phyloP scores from a whole-genome alignment of 1,140 invertebrate species.

The Proales similis region DNA sequence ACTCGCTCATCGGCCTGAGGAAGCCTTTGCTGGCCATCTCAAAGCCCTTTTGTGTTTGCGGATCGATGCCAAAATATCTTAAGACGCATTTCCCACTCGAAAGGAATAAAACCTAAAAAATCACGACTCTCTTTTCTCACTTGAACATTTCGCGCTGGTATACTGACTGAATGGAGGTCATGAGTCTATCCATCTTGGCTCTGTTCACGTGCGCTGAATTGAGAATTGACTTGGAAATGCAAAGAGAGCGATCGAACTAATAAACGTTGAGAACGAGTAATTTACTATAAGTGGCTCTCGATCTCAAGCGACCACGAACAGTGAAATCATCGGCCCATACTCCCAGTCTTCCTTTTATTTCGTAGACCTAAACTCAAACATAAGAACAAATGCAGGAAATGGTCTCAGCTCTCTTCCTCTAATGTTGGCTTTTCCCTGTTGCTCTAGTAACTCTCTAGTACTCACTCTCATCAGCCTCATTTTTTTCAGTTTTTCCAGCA shows the following conservation, averaged over 20 bases:
- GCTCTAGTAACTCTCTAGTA: too few relatives aligned
- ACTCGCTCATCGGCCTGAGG: neutral
- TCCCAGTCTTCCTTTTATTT: conserved; percentile 14
- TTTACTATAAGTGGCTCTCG: conserved; percentile 29
- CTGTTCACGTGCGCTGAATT: conserved; percentile 1
- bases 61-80: neutral
- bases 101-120: neutral
- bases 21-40: conserved; percentile 24
- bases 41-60: conserved; percentile 11
- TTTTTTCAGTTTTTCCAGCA: conserved; percentile 5
- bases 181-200: conserved; percentile 20
- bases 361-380: conserved; percentile 4
- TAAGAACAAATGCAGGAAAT: too few relatives aligned
- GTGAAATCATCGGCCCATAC: conserved; percentile 20
- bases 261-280: too few relatives aligned
- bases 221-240: neutral
- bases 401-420: too few relatives aligned
- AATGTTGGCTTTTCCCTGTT: too few relatives aligned
- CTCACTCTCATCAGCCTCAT: conserved; percentile 15
- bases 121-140: neutral
- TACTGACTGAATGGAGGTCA: conserved; percentile 15
- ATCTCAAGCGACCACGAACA: neutral
- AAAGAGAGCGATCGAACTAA: neutral
- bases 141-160: conserved; percentile 32
- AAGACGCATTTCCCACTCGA: neutral